Percentiles rank a stretch among this genome's conserved stretches.
These are phyloP conservation scores for Pissodes strobi DNA, from an alignment of 1,140 invertebrate species.

Conservation along the genomic window DNA sequence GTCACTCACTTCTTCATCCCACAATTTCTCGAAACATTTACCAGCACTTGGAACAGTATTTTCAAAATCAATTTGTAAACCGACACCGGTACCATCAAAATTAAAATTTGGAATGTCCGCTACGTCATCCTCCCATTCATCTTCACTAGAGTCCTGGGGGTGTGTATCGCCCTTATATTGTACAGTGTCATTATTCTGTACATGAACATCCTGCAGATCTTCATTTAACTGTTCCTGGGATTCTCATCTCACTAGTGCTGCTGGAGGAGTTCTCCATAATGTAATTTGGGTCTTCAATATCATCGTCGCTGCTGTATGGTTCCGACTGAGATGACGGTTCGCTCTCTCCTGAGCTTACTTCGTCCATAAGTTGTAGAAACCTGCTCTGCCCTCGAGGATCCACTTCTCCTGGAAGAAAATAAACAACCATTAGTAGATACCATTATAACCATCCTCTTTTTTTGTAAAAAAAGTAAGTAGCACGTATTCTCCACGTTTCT, in stretches of 20 bases:
- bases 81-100: not conserved
- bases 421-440: not conserved
- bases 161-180: not conserved
- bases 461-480: too few relatives aligned
- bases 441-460: too few relatives aligned
- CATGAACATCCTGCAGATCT: not conserved
- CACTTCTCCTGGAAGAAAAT: not conserved
- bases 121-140: constrained; percentile 5
- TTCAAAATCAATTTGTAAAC: constrained; percentile 3
- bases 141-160: not conserved
- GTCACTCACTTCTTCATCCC: not conserved
- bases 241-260: not conserved
- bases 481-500: too few relatives aligned
- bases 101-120: not conserved
- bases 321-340: not conserved
- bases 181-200: too few relatives aligned
- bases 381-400: not conserved
- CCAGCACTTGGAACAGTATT: not conserved
- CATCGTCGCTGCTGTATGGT: not conserved
- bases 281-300: constrained; percentile 3
- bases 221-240: not conserved
- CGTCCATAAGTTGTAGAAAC: too few relatives aligned
- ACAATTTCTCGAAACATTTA: not conserved
- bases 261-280: not conserved
- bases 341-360: too few relatives aligned